Evolutionary conservation across 2,113 vertebrate species (phyloP), one percentile per base, ranked within the genome.

Genomic region (Psilopogon haemacephalus): DNA sequence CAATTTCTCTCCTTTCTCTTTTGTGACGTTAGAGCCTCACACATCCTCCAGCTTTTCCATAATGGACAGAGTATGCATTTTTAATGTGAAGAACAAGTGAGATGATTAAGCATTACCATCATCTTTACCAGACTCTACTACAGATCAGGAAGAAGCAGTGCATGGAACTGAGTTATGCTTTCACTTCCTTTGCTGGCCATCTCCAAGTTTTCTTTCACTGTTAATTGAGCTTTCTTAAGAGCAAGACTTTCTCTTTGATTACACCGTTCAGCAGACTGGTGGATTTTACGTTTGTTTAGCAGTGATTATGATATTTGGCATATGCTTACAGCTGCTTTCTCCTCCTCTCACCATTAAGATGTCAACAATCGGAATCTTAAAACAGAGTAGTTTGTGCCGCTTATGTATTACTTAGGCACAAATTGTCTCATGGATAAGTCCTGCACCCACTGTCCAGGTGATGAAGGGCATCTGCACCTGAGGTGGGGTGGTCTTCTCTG

Each of bases 121-220:
- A 40, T 89, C 84, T 37, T 33, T 46, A 46, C 40, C 88, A 71
- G 71, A 59, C 26, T 75, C 88, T 12, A 65, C 40, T 65, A 27
- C 35, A 72, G 35, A 48, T 48, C 76, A 64, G 78, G 71, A 89
- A 88, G 71, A 81, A 90, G 48, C 72, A 68, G 38, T 2, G 1
- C 50, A 55, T n/a, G 56, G 67, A 90, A 69, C 32, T 26, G 32
- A 70, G 75, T 59, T 71, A 71, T 21, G 90, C 84, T 93, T 93
- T 96, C 32, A 81, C 85, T 96, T 94, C 94, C 82, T 92, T 79
- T 71, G 48, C 80, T 91, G 84, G 78, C 75, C 93, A 93, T 62
- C 70, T 88, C 70, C 75, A 79, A 60, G 28, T 62, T 86, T 84
- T 64, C 82, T 89, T 88, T 92, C 72, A 35, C 73, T 84, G 35